Evolutionary conservation across 1,140 invertebrate species (phyloP).

Genomic region (Drosophila guanche): DNA sequence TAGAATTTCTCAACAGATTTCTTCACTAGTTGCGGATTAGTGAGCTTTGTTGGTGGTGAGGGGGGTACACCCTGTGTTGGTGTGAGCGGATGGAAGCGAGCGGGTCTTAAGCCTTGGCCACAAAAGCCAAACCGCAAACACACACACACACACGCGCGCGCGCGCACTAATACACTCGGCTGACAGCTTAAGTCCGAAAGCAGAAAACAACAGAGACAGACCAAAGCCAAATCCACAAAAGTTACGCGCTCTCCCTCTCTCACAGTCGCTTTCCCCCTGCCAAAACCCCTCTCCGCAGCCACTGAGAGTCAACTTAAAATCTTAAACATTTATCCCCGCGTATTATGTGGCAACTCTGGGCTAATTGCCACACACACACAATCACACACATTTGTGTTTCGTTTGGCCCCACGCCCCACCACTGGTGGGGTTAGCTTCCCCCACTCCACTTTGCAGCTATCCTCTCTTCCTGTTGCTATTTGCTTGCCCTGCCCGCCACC

Average conservation of each 20-base stretch:
- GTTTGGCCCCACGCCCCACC: slow-evolving; percentile 3
- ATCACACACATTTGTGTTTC: slow-evolving; percentile 26
- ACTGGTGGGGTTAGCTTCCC: neutral
- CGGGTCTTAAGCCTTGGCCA: slow-evolving; percentile 57
- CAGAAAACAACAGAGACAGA: slow-evolving; percentile 21
- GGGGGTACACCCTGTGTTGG: neutral
- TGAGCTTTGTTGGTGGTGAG: slow-evolving; percentile 7
- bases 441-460: neutral
- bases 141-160: slow-evolving; percentile 12
- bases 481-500: too few species aligned
- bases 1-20: slow-evolving; percentile 78
- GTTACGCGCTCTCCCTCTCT: slow-evolving; percentile 22
- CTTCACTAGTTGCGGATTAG: slow-evolving; percentile 69
- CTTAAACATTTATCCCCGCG: slow-evolving; percentile 82
- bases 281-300: too few species aligned
- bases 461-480: slow-evolving; percentile 32
- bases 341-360: slow-evolving; percentile 82
- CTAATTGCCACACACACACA: slow-evolving; percentile 71
- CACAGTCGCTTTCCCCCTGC: neutral
- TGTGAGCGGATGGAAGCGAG: neutral
- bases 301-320: slow-evolving; percentile 70
- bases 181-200: slow-evolving; percentile 64
- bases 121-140: slow-evolving; percentile 68
- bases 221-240: slow-evolving; percentile 48
- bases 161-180: slow-evolving; percentile 22